Evolutionary conservation across 2,113 vertebrate species (phyloP), one percentile per base, ranked within the genome.

Genomic region (Oryzias melastigma): DNA sequence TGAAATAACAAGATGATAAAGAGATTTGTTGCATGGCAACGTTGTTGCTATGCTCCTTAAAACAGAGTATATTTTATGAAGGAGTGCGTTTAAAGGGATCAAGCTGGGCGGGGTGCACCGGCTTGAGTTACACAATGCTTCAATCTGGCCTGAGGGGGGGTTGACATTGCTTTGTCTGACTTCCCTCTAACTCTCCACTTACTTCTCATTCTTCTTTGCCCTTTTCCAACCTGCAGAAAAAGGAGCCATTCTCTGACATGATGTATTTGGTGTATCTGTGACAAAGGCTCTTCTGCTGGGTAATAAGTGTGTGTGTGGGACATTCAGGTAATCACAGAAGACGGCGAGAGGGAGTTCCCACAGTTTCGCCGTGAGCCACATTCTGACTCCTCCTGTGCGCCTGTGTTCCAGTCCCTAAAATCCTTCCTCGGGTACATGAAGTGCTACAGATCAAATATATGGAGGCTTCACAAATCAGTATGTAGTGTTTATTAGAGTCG

Each of bases 91-190:
- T 80, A 84, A 83, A 80, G 63, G 68, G 72, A 83, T 87, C 64
- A 77, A 53, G 58, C 51, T 73, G 87, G 88, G 88, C 85, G 88
- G 85, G 80, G 84, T 82, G 71, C 63, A 68, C 22, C 52, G 68
- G 81, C 74, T 88, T 86, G 68, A 71, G 53, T 89, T 88, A 86
- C 88, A 89, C 84, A 85, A 86, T 84, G 71, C 42, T 54, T 76
- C 8, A 78, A 73, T 80, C 73, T 71, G 66, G 66, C 88, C 78
- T 58, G 71, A 71, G 87, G 83, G 77, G 83, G 75, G 69, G 80
- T 81, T 62, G 57, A 66, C 81, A 68, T 62, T 55, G 68, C 81
- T 85, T 82, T 82, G 69, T 83, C 58, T 67, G 53, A 53, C 44
- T 80, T 72, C 62, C 52, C n/a, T 70, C 68, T 71, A 59, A 64